Evolutionary conservation across 2,888 invertebrate species (phyloP).

Genomic region (Liposcelis brunnea): DNA sequence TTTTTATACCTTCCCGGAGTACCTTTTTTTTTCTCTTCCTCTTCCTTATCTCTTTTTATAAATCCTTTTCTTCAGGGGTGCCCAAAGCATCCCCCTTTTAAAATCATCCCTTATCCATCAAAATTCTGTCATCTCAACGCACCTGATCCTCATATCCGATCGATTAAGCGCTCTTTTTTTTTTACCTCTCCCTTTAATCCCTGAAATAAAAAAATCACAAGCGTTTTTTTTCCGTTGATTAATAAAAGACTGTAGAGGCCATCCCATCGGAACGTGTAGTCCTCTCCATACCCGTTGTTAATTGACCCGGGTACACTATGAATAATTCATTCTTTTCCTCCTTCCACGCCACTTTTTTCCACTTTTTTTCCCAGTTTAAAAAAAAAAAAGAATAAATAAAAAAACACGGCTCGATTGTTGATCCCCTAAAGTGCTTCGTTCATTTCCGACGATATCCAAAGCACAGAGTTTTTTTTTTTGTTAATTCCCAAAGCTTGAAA

Average conservation of each 20-base stretch:
- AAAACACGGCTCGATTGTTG: conserved; percentile 7
- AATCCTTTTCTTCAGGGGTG: too few relatives aligned
- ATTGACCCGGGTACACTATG: conserved; percentile 7
- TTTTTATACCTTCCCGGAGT: too few relatives aligned
- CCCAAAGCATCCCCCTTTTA: too few relatives aligned
- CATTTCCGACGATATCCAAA: neutral
- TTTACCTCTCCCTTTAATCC: too few relatives aligned
- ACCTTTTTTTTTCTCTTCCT: too few relatives aligned
- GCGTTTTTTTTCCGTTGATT: conserved; percentile 3
- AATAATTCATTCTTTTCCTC: conserved; percentile 3
- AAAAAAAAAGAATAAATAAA: conserved; percentile 1
- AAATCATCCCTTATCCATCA: neutral
- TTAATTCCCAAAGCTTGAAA: conserved; percentile 7
- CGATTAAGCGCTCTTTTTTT: neutral
- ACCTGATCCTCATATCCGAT: neutral
- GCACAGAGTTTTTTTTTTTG: neutral
- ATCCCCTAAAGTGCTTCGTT: conserved; percentile 8
- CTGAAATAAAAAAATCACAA: neutral
- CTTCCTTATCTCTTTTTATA: too few relatives aligned
- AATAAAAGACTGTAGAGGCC: conserved; percentile 6
- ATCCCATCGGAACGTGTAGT: neutral
- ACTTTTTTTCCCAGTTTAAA: conserved; percentile 7
- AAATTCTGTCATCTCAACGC: neutral
- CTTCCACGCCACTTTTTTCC: neutral
- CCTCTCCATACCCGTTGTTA: conserved; percentile 1